These are phyloP conservation scores for Peromyscus polionotus DNA, from an alignment of 2,113 vertebrate genomes.

Conservation along the genomic window DNA sequence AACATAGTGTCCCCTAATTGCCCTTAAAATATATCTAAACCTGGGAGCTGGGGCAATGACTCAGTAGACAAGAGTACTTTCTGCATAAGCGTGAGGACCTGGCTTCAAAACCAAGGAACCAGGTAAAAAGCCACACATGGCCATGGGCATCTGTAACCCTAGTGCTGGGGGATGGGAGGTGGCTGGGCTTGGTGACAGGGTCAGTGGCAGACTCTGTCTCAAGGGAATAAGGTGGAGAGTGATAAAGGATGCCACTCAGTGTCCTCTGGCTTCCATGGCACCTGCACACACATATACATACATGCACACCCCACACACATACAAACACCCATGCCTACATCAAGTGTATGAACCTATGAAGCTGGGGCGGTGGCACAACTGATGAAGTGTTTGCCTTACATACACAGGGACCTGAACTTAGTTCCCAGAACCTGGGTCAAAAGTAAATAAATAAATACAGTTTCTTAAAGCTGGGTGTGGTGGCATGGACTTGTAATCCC, in stretches of 20 bases:
- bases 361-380: background rate
- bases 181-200: background rate
- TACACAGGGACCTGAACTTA: background rate
- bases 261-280: background rate
- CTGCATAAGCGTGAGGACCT: too few relatives aligned
- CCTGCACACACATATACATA: background rate
- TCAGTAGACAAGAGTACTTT: background rate
- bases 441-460: background rate
- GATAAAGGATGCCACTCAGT: background rate
- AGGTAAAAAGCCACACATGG: background rate
- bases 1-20: background rate
- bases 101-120: background rate
- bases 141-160: background rate
- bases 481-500: too few relatives aligned
- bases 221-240: background rate
- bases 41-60: background rate
- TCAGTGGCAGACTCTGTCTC: background rate
- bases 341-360: background rate
- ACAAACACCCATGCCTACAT: background rate
- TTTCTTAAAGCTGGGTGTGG: background rate
- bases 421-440: background rate
- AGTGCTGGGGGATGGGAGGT: background rate
- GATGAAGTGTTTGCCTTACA: background rate
- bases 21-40: constrained; percentile 18
- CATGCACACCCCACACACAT: background rate